Evolutionary conservation across 1,140 invertebrate species (phyloP), one percentile per base, ranked within the genome.

Genomic region (Globodera rostochiensis): DNA sequence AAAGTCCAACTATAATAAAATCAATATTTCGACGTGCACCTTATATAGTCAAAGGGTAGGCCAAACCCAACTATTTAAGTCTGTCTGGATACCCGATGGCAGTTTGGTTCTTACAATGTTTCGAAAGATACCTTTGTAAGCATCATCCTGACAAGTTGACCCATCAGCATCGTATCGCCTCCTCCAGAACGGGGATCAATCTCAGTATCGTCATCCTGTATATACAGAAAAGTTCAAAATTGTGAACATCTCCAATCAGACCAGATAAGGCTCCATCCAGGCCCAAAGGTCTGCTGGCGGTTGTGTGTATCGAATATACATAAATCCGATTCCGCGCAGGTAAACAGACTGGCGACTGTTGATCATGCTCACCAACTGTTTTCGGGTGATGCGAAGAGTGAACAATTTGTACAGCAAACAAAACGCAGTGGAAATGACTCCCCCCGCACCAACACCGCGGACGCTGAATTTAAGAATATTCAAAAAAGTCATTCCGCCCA

Each of bases 341-440:
- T 97, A 99, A 60, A 96, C 95, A 13, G 97, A 99, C 92, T 99
- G 97, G 77, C 93, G 93, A 91, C 98, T 97, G 88, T 95, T 96
- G 84, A 98, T 93, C 67, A 99, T 93, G 73, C 96, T 95, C 90
- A 95, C 96, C 73, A 99, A 92, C 91, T 99, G 98, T 91, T 99
- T 99, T 73, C 97, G 93, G 11, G 97, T 99, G 80, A 99, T 92
- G 86, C 95, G 94, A 85, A 99, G 91, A 6, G 97, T 98, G 91
- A 97, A 99, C 80, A 99, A 91, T 92, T 99, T 99, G 91, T 98
- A 99, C 9, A 99, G 92, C n/a, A 99, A 92, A 91, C 96, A 98
- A 91, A 95, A 98, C 0, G 97, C 96, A 83, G 97, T 98, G 6
- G 96, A 98, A 13, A 99, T 97, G 84, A 99, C 98, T 47, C 98